Evolutionary conservation across 2,888 invertebrate genomes (phyloP), one percentile per base, ranked within the genome.

Genomic region (Lydus trimaculatus): DNA sequence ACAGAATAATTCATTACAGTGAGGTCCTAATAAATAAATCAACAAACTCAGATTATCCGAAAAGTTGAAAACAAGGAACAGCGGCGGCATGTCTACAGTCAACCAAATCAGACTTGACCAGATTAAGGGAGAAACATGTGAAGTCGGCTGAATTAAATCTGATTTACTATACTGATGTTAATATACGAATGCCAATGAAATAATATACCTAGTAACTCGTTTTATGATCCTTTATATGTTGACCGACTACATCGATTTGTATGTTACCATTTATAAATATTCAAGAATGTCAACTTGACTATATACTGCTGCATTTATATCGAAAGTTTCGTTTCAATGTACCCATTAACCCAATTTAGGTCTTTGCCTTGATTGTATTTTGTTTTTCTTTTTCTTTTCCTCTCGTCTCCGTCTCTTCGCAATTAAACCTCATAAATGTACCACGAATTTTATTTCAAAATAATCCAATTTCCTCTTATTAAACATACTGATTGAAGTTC

Each of bases 261-360:
- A 63, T 17, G 64, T 67, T 67, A 70, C 67, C 67, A 70, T 70
- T 60, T 58, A 70, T 70, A 67, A 70, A 70, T 70, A 70, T 70
- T 70, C 70, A 67, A 67, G 52, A 59, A 70, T 67, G 62, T 70
- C 65, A 64, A 67, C 61, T 60, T 62, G 66, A 66, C 62, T 67
- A 60, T 59, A 67, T 61, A 65, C 31, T 31, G 64, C 58, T 64
- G 62, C 48, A 39, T 36, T 60, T 65, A 31, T 62, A 70, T 67
- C 58, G 39, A 36, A 60, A 33, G 61, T 61, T 61, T 25, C 23
- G 52, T 66, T 66, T 64, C 64, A 61, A 52, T 64, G 66, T 64
- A 66, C 58, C 63, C 64, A 63, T 69, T 70, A 70, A 66, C 70
- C 66, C 31, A 58, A 39, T 66, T 66, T 61, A 43, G 36, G n/a